Base-by-base conservation (phyloP, 35 echinoderm and acorn worm genomes). In the Diadema setosum region DNA sequence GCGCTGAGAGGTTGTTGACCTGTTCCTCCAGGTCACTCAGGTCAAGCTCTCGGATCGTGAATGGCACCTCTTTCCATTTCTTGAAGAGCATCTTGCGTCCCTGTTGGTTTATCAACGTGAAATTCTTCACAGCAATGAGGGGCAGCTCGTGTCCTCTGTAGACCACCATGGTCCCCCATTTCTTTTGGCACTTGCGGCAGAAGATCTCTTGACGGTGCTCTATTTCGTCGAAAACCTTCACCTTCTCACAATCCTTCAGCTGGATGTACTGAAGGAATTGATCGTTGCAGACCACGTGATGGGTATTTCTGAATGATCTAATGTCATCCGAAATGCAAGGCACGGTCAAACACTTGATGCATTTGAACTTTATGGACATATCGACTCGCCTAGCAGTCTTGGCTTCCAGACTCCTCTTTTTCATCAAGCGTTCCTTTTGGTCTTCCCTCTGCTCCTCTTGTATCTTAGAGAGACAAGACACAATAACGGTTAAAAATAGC, bases 311-410 rank as follows among this genome's bases (percentile, higher is more conserved):
- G 30, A 92, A 87, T 25, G 25, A 26, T 7, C 90, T 49, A 40
- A 92, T 92, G 32, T 92, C 90, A 37, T 78, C 73, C n/a, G 56
- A 33, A 42, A 26, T 81, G 41, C 90, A 87, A 25, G 42, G 74
- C 23, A 80, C 50, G 5, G 39, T 29, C 3, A 49, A 76, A 45
- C 90, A 92, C 42, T 92, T 86, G 21, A 40, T 55, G 57, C 90
- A 92, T 9, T 46, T 12, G 35, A 92, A 36, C 17, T 64, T 41
- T 5, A 86, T 37, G 15, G 24, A 3, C 16, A 33, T 73, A 20
- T 81, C 50, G 34, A 27, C 48, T 23, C 82, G 63, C 11, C 67
- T 86, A 17, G 78, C 34, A 20, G 44, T 69, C 3, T 11, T 69
- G 42, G 16, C 24, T 80, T 21, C 11, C 2, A 27, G 41, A n/a